Percentiles rank a stretch among this genome's conserved stretches.
Conservation (phyloP, 2,888 invertebrate species). For the Galerucella nymphaeae region DNA sequence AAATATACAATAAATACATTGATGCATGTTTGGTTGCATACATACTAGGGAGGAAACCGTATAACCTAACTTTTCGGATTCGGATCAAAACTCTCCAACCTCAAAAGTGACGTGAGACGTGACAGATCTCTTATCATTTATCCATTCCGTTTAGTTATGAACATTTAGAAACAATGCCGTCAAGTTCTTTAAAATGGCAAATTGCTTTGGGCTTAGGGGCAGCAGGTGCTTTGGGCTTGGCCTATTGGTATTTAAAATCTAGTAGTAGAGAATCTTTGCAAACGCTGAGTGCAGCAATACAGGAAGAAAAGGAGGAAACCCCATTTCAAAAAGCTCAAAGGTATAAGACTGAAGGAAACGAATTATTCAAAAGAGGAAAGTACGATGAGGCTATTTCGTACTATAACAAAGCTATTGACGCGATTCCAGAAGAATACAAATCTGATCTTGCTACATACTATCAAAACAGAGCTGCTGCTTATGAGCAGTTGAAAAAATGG, state of each 20-base stretch:
- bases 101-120: slow-evolving; percentile 28
- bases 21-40: too few species aligned
- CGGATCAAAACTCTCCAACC: slow-evolving; percentile 3
- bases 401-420: slow-evolving; percentile 94
- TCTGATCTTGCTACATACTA: slow-evolving; percentile 90
- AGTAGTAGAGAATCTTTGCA: slow-evolving; percentile 61
- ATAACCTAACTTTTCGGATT: slow-evolving; percentile 23
- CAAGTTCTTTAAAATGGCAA: slow-evolving; percentile 82
- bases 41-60: too few species aligned
- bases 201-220: slow-evolving; percentile 85
- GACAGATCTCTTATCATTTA: slow-evolving; percentile 27
- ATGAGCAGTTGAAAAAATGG: slow-evolving; percentile 90
- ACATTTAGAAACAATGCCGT: slow-evolving; percentile 40
- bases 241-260: slow-evolving; percentile 71
- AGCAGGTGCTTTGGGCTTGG: slow-evolving; percentile 82
- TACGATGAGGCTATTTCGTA: slow-evolving; percentile 90
- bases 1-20: too few species aligned
- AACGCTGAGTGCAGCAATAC: slow-evolving; percentile 50
- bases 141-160: slow-evolving; percentile 23
- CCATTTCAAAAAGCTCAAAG: slow-evolving; percentile 80
- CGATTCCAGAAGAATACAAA: slow-evolving; percentile 80
- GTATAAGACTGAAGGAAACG: slow-evolving; percentile 90
- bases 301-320: slow-evolving; percentile 62
- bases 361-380: slow-evolving; percentile 84
- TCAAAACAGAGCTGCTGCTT: slow-evolving; percentile 95